Conservation (phyloP, 2,113 vertebrate genomes). For the Coryphaenoides rupestris region DNA sequence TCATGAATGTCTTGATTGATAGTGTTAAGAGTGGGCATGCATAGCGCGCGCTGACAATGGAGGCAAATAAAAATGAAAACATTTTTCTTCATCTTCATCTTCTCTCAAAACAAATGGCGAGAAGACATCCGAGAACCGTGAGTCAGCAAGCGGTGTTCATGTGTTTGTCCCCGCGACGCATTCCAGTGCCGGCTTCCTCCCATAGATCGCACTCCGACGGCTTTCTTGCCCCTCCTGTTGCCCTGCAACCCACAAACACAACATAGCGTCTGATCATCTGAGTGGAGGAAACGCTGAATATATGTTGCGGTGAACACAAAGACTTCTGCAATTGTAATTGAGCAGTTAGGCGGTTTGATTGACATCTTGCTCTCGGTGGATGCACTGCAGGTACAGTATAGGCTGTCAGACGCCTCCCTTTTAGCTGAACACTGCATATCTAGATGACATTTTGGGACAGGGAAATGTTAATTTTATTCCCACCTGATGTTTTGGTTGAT, state of each 20-base stretch:
- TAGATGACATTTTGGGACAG: too few species aligned
- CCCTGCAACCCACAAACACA: constrained; percentile 68
- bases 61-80: constrained; percentile 6
- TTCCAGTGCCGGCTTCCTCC: constrained; percentile 43
- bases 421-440: too few species aligned
- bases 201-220: constrained; percentile 80
- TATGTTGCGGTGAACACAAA: too few species aligned
- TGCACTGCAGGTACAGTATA: too few species aligned
- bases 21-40: constrained; percentile 44
- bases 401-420: too few species aligned
- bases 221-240: constrained; percentile 86
- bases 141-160: constrained; percentile 31
- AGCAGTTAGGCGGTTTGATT: too few species aligned
- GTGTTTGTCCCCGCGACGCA: constrained; percentile 20
- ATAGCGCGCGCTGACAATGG: constrained; percentile 25
- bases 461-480: too few species aligned
- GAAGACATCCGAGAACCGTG: too few species aligned
- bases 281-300: too few species aligned
- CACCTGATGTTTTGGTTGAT: constrained; percentile 86
- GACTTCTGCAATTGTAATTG: too few species aligned
- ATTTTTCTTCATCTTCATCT: background rate
- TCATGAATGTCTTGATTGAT: background rate
- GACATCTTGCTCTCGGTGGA: too few species aligned
- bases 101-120: background rate
- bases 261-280: background rate